Conservation (phyloP, 2,797 vertebrate species). For the Petrocephalus schoutedeni region DNA sequence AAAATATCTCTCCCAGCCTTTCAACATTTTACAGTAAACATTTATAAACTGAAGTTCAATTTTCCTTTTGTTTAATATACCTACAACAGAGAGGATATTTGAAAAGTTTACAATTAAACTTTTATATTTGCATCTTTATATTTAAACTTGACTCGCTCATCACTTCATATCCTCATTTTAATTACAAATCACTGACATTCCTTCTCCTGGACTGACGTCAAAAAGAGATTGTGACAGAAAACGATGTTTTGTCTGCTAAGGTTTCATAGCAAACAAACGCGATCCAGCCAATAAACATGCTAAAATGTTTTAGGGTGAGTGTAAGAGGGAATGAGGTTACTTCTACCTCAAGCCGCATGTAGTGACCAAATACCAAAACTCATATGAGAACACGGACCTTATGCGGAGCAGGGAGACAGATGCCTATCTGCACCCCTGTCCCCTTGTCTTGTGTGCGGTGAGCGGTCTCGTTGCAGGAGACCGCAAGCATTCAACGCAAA, state of each 20-base stretch:
- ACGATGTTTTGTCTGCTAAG: not conserved
- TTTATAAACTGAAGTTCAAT: not conserved
- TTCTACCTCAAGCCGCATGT: not conserved
- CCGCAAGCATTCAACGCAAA: not conserved
- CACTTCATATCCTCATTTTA: not conserved
- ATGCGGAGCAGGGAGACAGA: constrained; percentile 29
- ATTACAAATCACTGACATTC: not conserved
- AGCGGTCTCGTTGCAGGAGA: not conserved
- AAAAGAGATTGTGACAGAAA: not conserved
- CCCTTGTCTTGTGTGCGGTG: not conserved
- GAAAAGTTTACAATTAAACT: constrained; percentile 3
- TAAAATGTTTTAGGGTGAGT: not conserved
- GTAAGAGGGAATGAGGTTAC: not conserved
- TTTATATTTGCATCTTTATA: not conserved
- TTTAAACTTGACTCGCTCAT: not conserved
- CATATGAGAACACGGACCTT: not conserved
- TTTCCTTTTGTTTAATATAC: not conserved
- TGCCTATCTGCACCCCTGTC: constrained; percentile 35
- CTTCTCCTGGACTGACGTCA: not conserved
- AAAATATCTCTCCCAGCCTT: not conserved
- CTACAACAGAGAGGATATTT: not conserved
- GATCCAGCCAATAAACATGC: not conserved
- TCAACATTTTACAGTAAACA: not conserved
- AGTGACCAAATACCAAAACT: not conserved
- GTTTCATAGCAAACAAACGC: not conserved